Conservation (phyloP, 2,113 vertebrate species). For the Pelecanus crispus region DNA sequence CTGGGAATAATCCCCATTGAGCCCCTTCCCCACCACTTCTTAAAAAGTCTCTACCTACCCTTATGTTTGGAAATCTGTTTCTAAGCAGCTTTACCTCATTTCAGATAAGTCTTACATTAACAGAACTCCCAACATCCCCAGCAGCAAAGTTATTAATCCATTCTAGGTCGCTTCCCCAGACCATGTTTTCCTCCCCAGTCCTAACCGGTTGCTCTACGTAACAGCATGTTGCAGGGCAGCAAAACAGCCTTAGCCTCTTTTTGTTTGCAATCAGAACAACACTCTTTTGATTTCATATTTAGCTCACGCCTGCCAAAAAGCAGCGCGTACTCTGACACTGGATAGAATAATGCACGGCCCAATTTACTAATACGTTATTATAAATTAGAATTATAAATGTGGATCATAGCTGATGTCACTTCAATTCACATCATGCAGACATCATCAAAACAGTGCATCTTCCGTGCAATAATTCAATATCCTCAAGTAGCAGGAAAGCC, state of each 20-base stretch:
- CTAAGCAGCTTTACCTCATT: conserved; percentile 4
- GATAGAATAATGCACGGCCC: background rate
- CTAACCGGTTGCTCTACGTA: background rate
- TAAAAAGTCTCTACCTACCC: background rate
- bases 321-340: background rate
- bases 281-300: background rate
- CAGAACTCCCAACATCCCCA: background rate
- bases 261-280: background rate
- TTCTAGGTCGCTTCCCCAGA: background rate
- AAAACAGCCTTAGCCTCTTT: background rate
- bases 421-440: conserved; percentile 33
- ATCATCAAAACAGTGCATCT: conserved; percentile 48
- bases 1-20: conserved; percentile 14
- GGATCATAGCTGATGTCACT: conserved; percentile 29
- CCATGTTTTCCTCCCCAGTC: background rate
- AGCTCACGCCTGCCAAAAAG: background rate
- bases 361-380: background rate
- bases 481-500: conserved; percentile 28
- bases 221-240: background rate
- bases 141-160: background rate
- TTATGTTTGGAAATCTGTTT: background rate
- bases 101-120: background rate
- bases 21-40: background rate
- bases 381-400: conserved; percentile 20
- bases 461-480: conserved; percentile 30